Evolutionary conservation across 2,888 invertebrate genomes (phyloP).

Genomic region (Hypercompe scribonia): DNA sequence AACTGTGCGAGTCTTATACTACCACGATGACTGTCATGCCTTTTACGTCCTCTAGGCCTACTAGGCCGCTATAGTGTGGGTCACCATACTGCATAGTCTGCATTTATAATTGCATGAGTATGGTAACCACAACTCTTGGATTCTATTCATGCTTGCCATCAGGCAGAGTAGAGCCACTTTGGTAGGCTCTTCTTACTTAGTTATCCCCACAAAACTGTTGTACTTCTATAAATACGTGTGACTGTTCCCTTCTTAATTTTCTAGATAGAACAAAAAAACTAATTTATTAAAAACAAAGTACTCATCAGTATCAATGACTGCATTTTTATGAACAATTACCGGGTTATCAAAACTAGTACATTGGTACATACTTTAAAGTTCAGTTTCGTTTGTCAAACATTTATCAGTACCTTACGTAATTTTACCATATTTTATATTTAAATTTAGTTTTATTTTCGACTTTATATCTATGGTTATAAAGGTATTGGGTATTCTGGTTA

Average conservation of each 20-base stretch:
- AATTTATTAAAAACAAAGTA: slow-evolving; percentile 37
- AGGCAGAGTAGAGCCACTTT: no score
- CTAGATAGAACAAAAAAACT: slow-evolving; percentile 16
- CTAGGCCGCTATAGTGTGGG: no score
- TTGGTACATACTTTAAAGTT: slow-evolving; percentile 1
- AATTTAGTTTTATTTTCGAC: slow-evolving; percentile 28
- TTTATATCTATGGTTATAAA: slow-evolving; percentile 25
- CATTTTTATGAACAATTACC: slow-evolving; percentile 24
- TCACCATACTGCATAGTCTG: no score
- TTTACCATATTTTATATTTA: slow-evolving; percentile 22
- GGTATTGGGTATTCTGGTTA: slow-evolving; percentile 27
- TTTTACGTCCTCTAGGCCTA: no score
- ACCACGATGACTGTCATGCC: no score
- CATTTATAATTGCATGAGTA: no score
- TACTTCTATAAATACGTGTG: neutral
- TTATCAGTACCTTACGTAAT: slow-evolving; percentile 25
- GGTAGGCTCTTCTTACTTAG: no score
- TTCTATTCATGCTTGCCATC: no score
- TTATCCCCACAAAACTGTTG: neutral
- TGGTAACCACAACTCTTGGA: no score
- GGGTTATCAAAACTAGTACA: slow-evolving; percentile 4
- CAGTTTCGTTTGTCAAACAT: slow-evolving; percentile 25
- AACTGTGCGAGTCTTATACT: no score
- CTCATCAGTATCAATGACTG: slow-evolving; percentile 28
- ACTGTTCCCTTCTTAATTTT: neutral